Conservation (phyloP, 1,140 invertebrate genomes). For the Oscheius sp. region DNA sequence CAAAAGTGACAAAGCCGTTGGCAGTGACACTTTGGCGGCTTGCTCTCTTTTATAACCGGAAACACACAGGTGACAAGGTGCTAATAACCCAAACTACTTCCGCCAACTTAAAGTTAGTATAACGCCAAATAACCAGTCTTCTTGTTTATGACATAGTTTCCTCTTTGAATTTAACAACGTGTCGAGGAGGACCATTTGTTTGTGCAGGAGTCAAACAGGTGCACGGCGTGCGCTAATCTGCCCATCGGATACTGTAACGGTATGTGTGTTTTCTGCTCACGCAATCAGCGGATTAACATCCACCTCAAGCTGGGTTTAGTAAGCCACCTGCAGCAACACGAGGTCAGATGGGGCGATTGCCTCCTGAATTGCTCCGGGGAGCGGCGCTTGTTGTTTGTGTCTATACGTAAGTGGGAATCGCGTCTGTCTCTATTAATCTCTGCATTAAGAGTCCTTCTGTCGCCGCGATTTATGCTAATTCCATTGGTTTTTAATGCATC, state of each 20-base stretch:
- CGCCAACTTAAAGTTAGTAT: no score
- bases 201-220: conserved; percentile 4
- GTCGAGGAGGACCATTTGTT: no score
- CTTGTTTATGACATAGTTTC: no score
- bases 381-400: neutral
- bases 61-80: no score
- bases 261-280: neutral
- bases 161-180: no score
- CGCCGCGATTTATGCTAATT: conserved; percentile 10
- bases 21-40: neutral
- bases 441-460: conserved; percentile 12
- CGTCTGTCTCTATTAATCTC: conserved; percentile 7
- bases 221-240: conserved; percentile 4
- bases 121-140: no score
- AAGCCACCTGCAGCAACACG: neutral
- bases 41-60: no score
- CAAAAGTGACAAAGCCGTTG: neutral
- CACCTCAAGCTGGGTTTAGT: neutral
- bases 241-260: conserved; percentile 5
- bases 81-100: no score
- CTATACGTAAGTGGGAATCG: neutral
- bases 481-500: conserved; percentile 12
- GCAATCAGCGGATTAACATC: neutral
- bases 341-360: neutral
- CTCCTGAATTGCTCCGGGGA: neutral